Conservation (phyloP, 2,113 vertebrate genomes). For the Galemys pyrenaicus region DNA sequence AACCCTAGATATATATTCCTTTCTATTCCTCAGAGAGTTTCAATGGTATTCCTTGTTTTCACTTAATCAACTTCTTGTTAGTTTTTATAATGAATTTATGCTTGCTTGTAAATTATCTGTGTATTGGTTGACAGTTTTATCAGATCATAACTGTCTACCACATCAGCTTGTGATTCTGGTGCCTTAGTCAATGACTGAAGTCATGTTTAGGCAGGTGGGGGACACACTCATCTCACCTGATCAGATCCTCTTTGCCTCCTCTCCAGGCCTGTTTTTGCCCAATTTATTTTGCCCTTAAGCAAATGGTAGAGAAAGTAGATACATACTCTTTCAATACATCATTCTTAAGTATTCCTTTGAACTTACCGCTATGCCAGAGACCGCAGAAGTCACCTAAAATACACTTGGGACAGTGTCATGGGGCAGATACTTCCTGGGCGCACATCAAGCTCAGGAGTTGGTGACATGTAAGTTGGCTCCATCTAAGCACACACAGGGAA, state of each 20-base stretch:
- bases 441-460: not conserved
- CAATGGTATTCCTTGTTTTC: not conserved
- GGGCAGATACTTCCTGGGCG: not conserved
- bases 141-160: not conserved
- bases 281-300: slow-evolving; percentile 31
- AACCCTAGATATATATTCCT: not conserved
- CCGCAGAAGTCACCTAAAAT: not conserved
- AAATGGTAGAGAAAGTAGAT: not conserved
- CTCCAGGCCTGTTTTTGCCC: not conserved
- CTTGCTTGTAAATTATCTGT: not conserved
- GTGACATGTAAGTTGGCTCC: not conserved
- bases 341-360: not conserved
- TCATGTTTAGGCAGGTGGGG: not conserved
- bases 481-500: not conserved
- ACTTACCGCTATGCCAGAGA: not conserved
- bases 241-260: not conserved
- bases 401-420: not conserved
- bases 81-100: not conserved
- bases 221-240: not conserved
- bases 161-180: not conserved
- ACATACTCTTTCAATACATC: not conserved
- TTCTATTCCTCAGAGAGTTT: not conserved
- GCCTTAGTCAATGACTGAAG: not conserved
- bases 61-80: not conserved
- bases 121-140: not conserved